Evolutionary conservation across 30 jellyfish, hydroid and myxozoan genomes (phyloP).

Genomic region (Cassiopea andromeda): DNA sequence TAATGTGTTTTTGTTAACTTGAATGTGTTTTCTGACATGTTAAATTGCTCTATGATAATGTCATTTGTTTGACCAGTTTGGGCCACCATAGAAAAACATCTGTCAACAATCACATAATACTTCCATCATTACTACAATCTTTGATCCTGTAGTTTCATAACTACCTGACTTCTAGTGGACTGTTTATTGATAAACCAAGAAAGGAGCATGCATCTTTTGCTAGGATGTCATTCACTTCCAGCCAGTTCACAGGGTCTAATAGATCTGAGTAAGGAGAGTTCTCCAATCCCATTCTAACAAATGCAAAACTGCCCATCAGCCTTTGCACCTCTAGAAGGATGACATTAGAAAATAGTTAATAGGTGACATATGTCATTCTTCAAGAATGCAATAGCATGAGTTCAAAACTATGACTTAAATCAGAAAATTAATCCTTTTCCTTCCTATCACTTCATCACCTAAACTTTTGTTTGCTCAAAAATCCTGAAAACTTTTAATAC

Average conservation of each 20-base stretch:
- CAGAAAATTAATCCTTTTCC: too few species aligned
- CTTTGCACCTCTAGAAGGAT: constrained; percentile 81
- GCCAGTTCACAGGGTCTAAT: constrained; percentile 88
- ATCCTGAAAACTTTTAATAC: too few species aligned
- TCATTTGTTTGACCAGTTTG: too few species aligned
- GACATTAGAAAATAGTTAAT: background rate
- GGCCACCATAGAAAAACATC: background rate
- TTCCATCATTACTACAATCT: too few species aligned
- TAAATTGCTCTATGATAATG: too few species aligned
- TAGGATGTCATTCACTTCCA: constrained; percentile 87
- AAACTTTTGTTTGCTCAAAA: too few species aligned
- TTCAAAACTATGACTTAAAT: too few species aligned
- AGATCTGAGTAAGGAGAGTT: constrained; percentile 93
- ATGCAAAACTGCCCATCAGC: constrained; percentile 98
- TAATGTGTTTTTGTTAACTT: too few species aligned
- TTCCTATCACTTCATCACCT: too few species aligned
- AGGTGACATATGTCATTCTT: background rate
- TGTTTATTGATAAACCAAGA: constrained; percentile 90
- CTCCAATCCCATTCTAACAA: constrained; percentile 75
- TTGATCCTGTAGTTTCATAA: background rate
- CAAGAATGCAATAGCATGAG: too few species aligned
- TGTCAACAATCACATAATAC: background rate
- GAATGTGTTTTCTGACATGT: too few species aligned
- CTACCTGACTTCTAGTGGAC: constrained; percentile 98
- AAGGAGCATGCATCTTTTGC: constrained; percentile 96